These are phyloP conservation scores for Oryzias woworae DNA, from an alignment of 2,113 vertebrate species.

Conservation along the genomic window DNA sequence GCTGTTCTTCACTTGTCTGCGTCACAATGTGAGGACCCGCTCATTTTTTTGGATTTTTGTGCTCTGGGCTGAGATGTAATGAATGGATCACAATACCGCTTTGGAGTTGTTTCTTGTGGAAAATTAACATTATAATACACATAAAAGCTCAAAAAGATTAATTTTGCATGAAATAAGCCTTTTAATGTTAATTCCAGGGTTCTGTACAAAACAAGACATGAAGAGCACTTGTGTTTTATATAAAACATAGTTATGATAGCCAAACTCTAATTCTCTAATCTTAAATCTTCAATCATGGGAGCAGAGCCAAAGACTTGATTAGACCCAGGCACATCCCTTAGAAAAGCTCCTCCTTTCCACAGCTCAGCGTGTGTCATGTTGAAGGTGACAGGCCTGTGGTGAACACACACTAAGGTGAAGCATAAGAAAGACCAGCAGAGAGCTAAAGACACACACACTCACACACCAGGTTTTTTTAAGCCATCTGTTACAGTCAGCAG, in stretches of 20 bases:
- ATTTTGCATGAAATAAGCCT: too few relatives aligned
- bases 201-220: background rate
- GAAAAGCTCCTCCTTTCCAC: slow-evolving; percentile 13
- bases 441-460: slow-evolving; percentile 24
- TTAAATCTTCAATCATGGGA: slow-evolving; percentile 41
- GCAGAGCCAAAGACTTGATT: slow-evolving; percentile 20
- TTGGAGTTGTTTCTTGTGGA: too few relatives aligned
- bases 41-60: too few relatives aligned
- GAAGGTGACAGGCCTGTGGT: slow-evolving; percentile 38
- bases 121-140: too few relatives aligned
- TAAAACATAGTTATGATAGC: slow-evolving; percentile 11
- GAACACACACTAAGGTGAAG: slow-evolving; percentile 17
- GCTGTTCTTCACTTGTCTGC: too few relatives aligned
- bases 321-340: slow-evolving; percentile 23
- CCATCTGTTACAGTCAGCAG: slow-evolving; percentile 56
- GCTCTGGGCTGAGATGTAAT: too few relatives aligned
- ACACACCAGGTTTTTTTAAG: slow-evolving; percentile 39
- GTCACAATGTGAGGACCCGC: too few relatives aligned
- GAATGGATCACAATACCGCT: too few relatives aligned
- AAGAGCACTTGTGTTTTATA: background rate
- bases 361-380: slow-evolving; percentile 40
- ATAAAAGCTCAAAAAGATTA: too few relatives aligned
- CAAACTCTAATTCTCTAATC: slow-evolving; percentile 12
- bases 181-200: background rate
- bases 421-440: slow-evolving; percentile 21